Evolutionary conservation across 2,797 vertebrate genomes (phyloP).

Genomic region (Lithobates sylvaticus): DNA sequence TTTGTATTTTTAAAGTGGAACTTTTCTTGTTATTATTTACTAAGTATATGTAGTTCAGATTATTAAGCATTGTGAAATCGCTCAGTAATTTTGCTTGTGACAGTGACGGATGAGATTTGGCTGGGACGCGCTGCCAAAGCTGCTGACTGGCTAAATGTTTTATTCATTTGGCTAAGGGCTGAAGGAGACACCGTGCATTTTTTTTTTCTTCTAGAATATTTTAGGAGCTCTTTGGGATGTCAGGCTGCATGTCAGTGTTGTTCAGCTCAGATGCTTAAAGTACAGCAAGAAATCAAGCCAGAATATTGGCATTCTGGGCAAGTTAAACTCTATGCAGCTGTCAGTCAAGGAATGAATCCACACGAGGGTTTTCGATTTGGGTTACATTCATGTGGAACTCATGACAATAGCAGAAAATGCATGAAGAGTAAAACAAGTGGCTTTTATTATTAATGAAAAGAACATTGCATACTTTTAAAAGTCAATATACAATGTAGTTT

Average conservation of each 20-base stretch:
- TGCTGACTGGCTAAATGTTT: slow-evolving; percentile 91
- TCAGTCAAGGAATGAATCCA: slow-evolving; percentile 11
- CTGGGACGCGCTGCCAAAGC: slow-evolving; percentile 81
- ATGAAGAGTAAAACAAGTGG: background rate
- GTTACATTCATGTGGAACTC: background rate
- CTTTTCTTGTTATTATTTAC: slow-evolving; percentile 35
- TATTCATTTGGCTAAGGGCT: slow-evolving; percentile 87
- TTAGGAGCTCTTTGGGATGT: slow-evolving; percentile 85
- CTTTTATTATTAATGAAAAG: background rate
- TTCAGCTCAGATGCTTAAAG: slow-evolving; percentile 78
- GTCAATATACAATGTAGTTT: background rate
- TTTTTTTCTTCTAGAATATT: slow-evolving; percentile 82
- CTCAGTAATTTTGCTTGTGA: slow-evolving; percentile 80
- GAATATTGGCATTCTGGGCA: background rate
- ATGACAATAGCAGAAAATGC: background rate
- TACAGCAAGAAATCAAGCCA: slow-evolving; percentile 27
- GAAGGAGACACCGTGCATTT: slow-evolving; percentile 87
- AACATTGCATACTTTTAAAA: background rate
- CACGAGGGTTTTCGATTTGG: background rate
- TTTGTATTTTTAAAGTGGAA: background rate
- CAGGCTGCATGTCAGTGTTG: slow-evolving; percentile 82
- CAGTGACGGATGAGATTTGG: slow-evolving; percentile 88
- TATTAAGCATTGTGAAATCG: slow-evolving; percentile 79
- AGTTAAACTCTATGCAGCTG: slow-evolving; percentile 13
- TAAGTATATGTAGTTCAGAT: slow-evolving; percentile 72